Evolutionary conservation across 2,113 vertebrate genomes (phyloP).

Genomic region (Murina feae): DNA sequence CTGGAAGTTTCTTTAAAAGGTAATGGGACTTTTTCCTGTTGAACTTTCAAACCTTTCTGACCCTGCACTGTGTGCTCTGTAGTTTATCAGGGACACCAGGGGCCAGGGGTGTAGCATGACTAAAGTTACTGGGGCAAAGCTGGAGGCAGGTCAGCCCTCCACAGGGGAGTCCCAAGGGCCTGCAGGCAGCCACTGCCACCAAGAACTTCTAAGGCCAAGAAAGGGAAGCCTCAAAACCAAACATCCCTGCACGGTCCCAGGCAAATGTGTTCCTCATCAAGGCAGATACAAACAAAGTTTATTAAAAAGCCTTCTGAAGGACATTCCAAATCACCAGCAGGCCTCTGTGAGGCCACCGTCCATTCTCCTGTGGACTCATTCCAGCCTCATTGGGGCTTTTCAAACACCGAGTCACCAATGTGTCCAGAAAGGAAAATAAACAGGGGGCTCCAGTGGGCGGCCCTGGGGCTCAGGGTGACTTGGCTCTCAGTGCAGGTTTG

Average conservation of each 20-base stretch:
- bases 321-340: conserved; percentile 84
- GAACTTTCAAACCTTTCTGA: conserved; percentile 79
- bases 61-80: conserved; percentile 76
- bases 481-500: conserved; percentile 77
- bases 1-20: conserved; percentile 67
- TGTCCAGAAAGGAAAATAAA: conserved; percentile 86
- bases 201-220: conserved; percentile 92
- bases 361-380: conserved; percentile 77
- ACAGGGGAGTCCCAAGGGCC: conserved; percentile 89
- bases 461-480: conserved; percentile 76
- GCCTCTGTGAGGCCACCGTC: conserved; percentile 78
- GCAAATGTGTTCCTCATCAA: conserved; percentile 98
- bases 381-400: conserved; percentile 79
- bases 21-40: conserved; percentile 59
- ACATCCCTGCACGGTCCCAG: conserved; percentile 87
- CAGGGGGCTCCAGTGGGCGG: conserved; percentile 74
- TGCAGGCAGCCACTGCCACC: conserved; percentile 86
- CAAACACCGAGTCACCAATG: conserved; percentile 79
- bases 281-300: conserved; percentile 96
- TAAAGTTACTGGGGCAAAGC: conserved; percentile 91
- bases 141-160: conserved; percentile 88
- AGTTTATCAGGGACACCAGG: conserved; percentile 85
- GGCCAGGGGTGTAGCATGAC: conserved; percentile 83
- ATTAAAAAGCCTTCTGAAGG: conserved; percentile 90
- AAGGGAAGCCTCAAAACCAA: conserved; percentile 91